Base-by-base conservation (phyloP, 2,797 vertebrate genomes). In the Acridotheres tristis region DNA sequence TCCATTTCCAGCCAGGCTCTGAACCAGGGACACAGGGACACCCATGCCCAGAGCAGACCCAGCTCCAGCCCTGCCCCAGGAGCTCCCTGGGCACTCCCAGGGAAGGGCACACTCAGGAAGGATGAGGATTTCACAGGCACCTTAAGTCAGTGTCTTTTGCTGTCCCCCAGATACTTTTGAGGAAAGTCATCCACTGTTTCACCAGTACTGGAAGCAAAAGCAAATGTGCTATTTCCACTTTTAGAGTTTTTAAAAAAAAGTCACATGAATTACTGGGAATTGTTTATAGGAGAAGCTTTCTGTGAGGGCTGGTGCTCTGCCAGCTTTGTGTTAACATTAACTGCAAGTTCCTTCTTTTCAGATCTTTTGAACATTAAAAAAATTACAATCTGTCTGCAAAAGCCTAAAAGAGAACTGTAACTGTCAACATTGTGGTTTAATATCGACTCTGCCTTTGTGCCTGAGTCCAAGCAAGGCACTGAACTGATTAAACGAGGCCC, bases 271-370 rank as follows among this genome's bases (percentile, higher is more conserved):
- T 94, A 91, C 89, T 96, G 88, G 48, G 87, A 92, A 94, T 94
- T 96, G 96, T 95, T 96, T 93, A 78, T 84, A 86, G 53, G 79
- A 73, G 92, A 85, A 86, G 94, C 90, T 95, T 84, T 94, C 91
- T 96, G 94, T 63, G 94, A 88, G 85, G 85, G 86, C 93, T 96
- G 96, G 86, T 90, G 76, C 91, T 74, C 93, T 96, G 94, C 91
- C 95, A 96, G 94, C 76, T 96, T 96, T 96, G 94, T 96, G 92
- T 95, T 96, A 95, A 94, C 88, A 94, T 95, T 96, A 95, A 96
- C 89, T 96, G 82, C 92, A 81, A 96, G 92, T 91, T 95, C 93
- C 92, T 94, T 95, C 95, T 94, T 94, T 96, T 94, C 94, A 93
- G 93, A 95, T 92, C 94, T 94, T 93, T 63, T 53, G 69, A 95